These are phyloP conservation scores for Vicugna pacos DNA, from an alignment of 2,113 vertebrate species.

Conservation along the genomic window DNA sequence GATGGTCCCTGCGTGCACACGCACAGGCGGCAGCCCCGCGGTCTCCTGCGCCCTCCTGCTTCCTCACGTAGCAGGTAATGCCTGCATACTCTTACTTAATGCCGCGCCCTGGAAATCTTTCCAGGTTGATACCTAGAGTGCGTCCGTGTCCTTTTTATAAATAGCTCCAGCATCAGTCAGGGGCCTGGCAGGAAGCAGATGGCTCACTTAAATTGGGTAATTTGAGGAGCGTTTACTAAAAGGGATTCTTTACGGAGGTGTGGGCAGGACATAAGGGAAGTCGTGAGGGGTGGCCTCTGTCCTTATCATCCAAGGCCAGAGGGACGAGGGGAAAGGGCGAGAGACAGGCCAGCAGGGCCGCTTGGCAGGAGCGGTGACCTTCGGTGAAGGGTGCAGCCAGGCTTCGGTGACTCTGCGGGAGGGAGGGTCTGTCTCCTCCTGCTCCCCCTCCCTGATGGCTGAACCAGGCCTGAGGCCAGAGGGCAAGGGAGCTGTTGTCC, in stretches of 20 bases:
- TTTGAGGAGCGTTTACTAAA: neutral
- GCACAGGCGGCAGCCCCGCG: accelerated
- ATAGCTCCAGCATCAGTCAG: slow-evolving; percentile 23
- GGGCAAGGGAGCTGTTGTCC: accelerated
- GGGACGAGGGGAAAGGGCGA: neutral
- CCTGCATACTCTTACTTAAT: neutral
- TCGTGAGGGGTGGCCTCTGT: neutral
- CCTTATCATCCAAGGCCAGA: neutral
- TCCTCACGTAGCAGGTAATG: neutral
- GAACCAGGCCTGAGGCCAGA: neutral
- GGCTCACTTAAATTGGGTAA: neutral
- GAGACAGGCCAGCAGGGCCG: neutral
- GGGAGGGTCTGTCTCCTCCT: neutral
- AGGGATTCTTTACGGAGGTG: neutral
- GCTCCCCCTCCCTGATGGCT: accelerated
- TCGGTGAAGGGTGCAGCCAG: neutral
- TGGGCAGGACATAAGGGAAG: neutral
- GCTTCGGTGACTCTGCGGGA: neutral
- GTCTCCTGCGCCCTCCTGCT: no score
- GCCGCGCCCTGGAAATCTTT: neutral
- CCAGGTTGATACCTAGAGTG: slow-evolving; percentile 10
- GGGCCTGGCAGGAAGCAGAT: slow-evolving; percentile 44
- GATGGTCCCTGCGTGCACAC: neutral
- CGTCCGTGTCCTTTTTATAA: neutral
- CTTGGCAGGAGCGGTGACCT: neutral